Conservation (phyloP, 2,113 vertebrate species). For the Rhinopomastus cyanomelas region DNA sequence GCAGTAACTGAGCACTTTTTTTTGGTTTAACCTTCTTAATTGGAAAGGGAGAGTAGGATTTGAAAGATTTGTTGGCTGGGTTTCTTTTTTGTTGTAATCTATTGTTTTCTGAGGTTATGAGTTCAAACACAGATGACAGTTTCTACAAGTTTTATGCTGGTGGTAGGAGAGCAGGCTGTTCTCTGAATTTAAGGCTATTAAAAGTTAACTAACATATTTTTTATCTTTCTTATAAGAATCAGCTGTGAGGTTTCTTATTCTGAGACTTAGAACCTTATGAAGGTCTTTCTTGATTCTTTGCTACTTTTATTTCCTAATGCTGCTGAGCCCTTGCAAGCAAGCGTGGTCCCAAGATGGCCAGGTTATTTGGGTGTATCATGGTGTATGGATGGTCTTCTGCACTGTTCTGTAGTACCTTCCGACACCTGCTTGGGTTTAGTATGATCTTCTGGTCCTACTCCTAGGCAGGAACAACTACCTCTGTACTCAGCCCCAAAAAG, state of each 20-base stretch:
- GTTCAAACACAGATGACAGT: background rate
- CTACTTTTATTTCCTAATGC: background rate
- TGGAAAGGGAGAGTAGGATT: background rate
- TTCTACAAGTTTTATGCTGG: background rate
- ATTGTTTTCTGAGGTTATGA: background rate
- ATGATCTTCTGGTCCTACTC: background rate
- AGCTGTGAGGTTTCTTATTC: background rate
- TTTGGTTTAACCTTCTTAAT: background rate
- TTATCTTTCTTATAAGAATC: background rate
- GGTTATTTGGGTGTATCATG: fast-evolving
- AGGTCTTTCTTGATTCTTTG: background rate
- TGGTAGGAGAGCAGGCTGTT: background rate
- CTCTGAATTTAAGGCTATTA: background rate
- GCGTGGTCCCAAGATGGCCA: background rate
- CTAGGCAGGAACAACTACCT: background rate
- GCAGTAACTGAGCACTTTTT: background rate
- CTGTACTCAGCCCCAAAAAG: background rate
- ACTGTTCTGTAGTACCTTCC: background rate
- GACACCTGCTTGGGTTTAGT: background rate
- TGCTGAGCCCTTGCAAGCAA: background rate
- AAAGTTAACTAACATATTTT: background rate
- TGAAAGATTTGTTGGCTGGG: background rate
- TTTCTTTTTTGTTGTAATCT: background rate
- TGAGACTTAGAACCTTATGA: background rate
- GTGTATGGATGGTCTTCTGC: background rate